Base-by-base conservation (phyloP, 2,797 vertebrate genomes). In the Pangasius mekongensis region DNA sequence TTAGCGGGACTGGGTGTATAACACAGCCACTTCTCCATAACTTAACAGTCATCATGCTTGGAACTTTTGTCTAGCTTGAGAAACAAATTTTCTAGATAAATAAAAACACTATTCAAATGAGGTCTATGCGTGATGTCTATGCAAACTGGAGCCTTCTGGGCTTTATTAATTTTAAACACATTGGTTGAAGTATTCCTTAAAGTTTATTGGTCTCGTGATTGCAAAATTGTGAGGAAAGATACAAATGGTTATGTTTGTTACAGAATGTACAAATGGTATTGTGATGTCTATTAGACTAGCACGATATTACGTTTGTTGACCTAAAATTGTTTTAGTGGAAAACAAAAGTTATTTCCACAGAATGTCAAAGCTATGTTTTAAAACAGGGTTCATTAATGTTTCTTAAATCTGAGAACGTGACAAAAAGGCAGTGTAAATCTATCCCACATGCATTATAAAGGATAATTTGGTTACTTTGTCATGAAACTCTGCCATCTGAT, bases 401-500 rank as follows among this genome's bases (percentile, higher is more conserved):
- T 27, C 11, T 47, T 43, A 24, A 62, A 64, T 43, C 36, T 64
- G 39, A 64, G 36, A 39, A 13, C 39, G 60, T 56, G 18, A 10
- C 77, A 80, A 56, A 33, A 81, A 39, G 20, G 3, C 30, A 62
- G 8, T 82, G 22, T 1, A 24, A 80, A 33, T 82, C 36, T 27
- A 60, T 27, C 10, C 33, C 22, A 47, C 13, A 27, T 49, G 43
- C 43, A 69, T 9, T n/a, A 18, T 27, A 64, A 64, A 39, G 8
- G 5, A 60, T 30, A 47, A 49, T 66, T 49, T 33, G 1, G 1
- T 92, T 74, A 97, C 97, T 97, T 97, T 97, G 36, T 92, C 43
- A 0, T 98, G 97, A 83, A 97, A 97, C 83, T 90, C 91, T 76
- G 96, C 93, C 71, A 97, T 95, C 58, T 96, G 95, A 85, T 93